phyloP scores from a whole-genome alignment of 2,113 vertebrate genomes.

The Chaetops frenatus region DNA sequence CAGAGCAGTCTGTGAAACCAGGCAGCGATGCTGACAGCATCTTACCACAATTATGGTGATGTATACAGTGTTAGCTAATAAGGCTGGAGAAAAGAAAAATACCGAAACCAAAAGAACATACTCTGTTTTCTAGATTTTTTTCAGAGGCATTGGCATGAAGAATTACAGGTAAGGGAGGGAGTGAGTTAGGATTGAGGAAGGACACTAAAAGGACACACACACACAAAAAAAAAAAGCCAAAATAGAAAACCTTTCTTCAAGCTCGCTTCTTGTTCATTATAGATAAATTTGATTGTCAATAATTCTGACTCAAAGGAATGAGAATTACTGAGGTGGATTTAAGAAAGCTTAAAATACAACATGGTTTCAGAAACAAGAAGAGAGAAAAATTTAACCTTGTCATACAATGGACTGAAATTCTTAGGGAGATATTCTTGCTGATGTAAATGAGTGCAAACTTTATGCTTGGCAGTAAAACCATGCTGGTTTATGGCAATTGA shows the following conservation, averaged over 20 bases:
- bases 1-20: conserved; percentile 35
- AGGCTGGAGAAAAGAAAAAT: neutral
- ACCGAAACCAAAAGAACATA: neutral
- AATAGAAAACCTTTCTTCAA: neutral
- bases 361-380: neutral
- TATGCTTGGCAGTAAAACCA: neutral
- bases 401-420: neutral
- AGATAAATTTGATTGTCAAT: conserved; percentile 23
- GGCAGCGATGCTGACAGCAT: conserved; percentile 39
- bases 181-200: neutral
- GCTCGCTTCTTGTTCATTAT: neutral
- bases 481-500: neutral
- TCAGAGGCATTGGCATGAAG: neutral
- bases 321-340: neutral
- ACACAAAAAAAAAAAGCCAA: neutral
- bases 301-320: neutral
- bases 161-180: neutral
- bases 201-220: neutral
- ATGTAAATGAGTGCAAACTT: neutral
- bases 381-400: neutral
- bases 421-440: neutral
- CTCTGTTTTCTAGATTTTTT: neutral
- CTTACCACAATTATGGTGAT: conserved; percentile 28
- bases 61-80: conserved; percentile 9
- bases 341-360: neutral